A percentile compares a stretch with the other conserved stretches of the same genome.
These are phyloP conservation scores for Mimachlamys varia DNA, from an alignment of 2,888 invertebrate genomes.

Conservation along the genomic window DNA sequence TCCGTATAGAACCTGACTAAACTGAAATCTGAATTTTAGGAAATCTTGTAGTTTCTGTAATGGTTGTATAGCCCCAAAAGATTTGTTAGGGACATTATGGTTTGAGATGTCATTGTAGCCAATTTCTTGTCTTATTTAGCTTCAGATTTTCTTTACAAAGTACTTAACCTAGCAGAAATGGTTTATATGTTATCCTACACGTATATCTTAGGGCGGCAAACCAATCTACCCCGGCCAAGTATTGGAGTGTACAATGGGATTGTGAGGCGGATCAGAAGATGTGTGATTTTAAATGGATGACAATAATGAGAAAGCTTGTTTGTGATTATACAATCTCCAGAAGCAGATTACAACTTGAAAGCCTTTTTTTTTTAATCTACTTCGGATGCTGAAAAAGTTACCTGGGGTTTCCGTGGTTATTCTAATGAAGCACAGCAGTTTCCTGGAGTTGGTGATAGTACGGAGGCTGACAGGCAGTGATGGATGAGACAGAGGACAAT, in stretches of 20 bases:
- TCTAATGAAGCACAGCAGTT: not conserved
- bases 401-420: not conserved
- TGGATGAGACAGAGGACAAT: not conserved
- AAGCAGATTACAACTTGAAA: constrained; percentile 11
- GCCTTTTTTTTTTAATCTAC: not conserved
- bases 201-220: not conserved
- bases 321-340: not conserved
- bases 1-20: too few species aligned
- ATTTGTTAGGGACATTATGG: too few species aligned
- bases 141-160: not conserved
- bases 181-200: not conserved
- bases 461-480: not conserved
- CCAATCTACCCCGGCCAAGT: not conserved
- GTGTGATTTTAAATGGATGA: not conserved
- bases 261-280: not conserved
- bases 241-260: not conserved
- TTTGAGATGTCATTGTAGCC: too few species aligned
- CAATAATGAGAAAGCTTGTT: not conserved
- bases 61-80: too few species aligned
- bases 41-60: too few species aligned
- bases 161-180: too few species aligned
- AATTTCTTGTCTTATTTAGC: not conserved
- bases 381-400: constrained; percentile 2
- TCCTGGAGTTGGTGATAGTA: constrained; percentile 10
- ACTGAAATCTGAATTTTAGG: too few species aligned